Evolutionary conservation across 2,797 vertebrate species (phyloP), one percentile per base, ranked within the genome.

Genomic region (Poecilia picta): DNA sequence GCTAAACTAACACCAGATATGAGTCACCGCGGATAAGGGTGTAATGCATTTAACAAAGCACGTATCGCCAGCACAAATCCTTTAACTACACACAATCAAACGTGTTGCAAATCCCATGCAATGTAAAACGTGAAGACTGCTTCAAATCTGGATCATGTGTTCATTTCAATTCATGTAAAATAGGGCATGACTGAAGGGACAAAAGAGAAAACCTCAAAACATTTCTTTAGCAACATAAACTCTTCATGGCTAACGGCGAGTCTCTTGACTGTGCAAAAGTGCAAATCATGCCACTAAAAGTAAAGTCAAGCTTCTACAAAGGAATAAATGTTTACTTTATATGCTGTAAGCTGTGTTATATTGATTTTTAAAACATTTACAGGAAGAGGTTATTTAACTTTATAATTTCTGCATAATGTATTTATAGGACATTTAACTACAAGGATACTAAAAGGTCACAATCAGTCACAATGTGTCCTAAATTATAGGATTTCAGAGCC

Each of bases 61-160:
- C 13, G 23, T 64, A 84, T 78, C 49, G 16, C 74, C 45, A 36
- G 53, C 45, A 64, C 46, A 78, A 83, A 79, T 55, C 4, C 11
- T 74, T 81, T 74, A 74, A 73, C 51, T 77, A 47, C 46, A n/a
- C 74, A 43, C 28, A 2, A n/a, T 76, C 73, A 70, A 55, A 78
- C 71, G 74, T 66, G 59, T 53, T 86, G 81, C 53, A 77, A 70
- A 83, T 86, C 77, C 51, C 71, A 0, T 28, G 81, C 77, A 80
- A 85, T 12, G n/a, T 43, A 59, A 91, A 89, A 79, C 76, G 77
- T 87, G 59, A 59, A 86, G 83, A 86, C 51, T 78, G 75, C 33
- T 88, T 88, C 83, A 83, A 89, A 91, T 88, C 87, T 90, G 73
- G 47, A 81, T 89, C 86, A 92, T 80, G 78, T 83, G 86, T 78